A percentile compares a stretch with the other conserved stretches of the same genome.
Evolutionary conservation across 2,888 invertebrate genomes (phyloP).

Genomic region (Leucozona laternaria): DNA sequence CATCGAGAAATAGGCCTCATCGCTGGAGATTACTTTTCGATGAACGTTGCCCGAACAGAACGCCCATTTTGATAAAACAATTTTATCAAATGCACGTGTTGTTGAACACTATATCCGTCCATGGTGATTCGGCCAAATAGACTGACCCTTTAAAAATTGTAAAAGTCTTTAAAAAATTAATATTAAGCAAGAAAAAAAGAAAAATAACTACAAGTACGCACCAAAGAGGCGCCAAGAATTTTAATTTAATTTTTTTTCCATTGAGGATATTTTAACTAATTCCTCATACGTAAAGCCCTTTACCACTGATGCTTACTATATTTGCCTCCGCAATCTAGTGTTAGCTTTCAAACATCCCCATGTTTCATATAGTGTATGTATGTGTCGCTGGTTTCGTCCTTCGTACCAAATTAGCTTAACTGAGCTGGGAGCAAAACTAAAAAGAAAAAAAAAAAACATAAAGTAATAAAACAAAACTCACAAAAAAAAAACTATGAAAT

Average conservation of each 20-base stretch:
- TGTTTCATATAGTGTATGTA: not conserved
- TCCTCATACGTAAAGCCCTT: slow-evolving; percentile 27
- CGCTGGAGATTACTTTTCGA: too few relatives aligned
- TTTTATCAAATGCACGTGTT: too few relatives aligned
- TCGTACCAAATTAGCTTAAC: slow-evolving; percentile 49
- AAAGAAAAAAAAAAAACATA: not conserved
- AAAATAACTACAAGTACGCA: not conserved
- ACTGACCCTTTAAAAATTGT: too few relatives aligned
- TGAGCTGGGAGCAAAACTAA: slow-evolving; percentile 12
- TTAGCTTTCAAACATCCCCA: slow-evolving; percentile 18
- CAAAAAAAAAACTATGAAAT: not conserved
- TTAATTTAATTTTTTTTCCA: not conserved
- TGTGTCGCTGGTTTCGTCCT: slow-evolving; percentile 17
- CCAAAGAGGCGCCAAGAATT: slow-evolving; percentile 18
- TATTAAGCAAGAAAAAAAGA: not conserved
- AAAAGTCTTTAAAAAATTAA: not conserved
- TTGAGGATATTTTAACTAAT: slow-evolving; percentile 31
- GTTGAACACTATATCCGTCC: too few relatives aligned
- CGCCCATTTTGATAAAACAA: too few relatives aligned
- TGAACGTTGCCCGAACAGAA: too few relatives aligned
- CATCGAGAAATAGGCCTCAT: too few relatives aligned
- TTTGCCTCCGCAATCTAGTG: slow-evolving; percentile 39
- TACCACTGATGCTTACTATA: not conserved
- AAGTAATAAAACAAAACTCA: not conserved
- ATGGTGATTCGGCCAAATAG: too few relatives aligned